phyloP scores from a whole-genome alignment of 2,113 vertebrate species.

The Amia ocellicauda region DNA sequence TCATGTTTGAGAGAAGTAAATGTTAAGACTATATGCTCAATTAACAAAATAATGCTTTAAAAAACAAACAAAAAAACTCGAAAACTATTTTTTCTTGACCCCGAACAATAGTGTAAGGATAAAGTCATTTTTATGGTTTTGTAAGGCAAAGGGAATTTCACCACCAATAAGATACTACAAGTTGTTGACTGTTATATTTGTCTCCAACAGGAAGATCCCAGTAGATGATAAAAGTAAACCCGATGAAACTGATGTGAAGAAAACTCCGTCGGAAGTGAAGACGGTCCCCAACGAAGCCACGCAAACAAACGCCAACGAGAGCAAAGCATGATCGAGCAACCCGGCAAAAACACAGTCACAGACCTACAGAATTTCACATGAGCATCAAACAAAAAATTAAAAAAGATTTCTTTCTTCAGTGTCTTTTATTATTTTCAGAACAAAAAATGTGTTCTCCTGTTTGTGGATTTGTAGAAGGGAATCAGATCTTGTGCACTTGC shows the following conservation, averaged over 20 bases:
- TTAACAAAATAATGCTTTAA: no score
- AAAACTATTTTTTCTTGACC: no score
- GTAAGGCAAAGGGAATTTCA: no score
- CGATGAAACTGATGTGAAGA: constrained; percentile 74
- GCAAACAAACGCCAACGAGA: constrained; percentile 80
- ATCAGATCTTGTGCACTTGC: constrained; percentile 76
- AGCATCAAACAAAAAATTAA: constrained; percentile 57
- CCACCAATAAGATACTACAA: no score
- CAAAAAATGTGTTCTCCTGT: constrained; percentile 43
- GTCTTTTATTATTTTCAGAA: constrained; percentile 77
- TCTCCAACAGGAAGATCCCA: constrained; percentile 72
- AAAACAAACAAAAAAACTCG: no score
- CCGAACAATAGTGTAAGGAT: no score
- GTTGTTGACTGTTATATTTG: no score
- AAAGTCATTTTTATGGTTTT: no score
- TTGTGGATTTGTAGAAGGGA: constrained; percentile 67
- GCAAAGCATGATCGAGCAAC: constrained; percentile 81
- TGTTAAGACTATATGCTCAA: no score
- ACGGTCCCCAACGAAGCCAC: constrained; percentile 83
- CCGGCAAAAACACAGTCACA: constrained; percentile 1
- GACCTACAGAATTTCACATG: constrained; percentile 58
- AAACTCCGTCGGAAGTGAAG: constrained; percentile 73
- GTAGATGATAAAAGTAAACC: constrained; percentile 73
- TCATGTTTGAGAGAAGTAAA: no score
- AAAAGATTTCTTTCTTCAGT: constrained; percentile 80